A percentile compares a stretch with the other conserved stretches of the same genome.
Conservation (phyloP, 2,888 invertebrate species). For the Coecobrya sp. region DNA sequence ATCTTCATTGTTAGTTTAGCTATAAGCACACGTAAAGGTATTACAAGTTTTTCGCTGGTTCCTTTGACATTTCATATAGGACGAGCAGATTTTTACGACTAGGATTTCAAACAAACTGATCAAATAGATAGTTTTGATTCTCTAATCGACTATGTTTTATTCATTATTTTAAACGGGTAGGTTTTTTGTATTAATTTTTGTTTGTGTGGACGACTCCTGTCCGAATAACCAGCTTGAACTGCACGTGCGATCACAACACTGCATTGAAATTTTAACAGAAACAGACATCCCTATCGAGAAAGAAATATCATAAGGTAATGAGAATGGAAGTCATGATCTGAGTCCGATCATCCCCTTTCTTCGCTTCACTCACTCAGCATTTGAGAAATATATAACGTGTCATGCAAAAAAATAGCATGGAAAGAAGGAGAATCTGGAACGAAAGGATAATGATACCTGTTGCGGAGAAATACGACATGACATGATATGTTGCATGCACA, state of each 20-base stretch:
- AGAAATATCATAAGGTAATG: not conserved
- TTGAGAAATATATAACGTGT: not conserved
- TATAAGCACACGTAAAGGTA: not conserved
- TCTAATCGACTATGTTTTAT: not conserved
- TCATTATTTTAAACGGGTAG: not conserved
- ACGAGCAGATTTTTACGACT: too few species aligned
- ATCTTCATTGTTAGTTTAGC: not conserved
- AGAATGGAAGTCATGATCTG: not conserved
- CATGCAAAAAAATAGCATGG: slow-evolving; percentile 50
- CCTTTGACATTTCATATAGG: not conserved
- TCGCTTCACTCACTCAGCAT: not conserved
- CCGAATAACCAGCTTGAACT: not conserved
- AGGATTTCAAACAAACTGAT: too few species aligned
- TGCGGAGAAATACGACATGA: slow-evolving; percentile 55
- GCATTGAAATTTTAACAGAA: not conserved
- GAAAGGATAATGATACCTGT: slow-evolving; percentile 73
- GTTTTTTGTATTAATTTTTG: not conserved
- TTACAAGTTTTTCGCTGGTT: too few species aligned
- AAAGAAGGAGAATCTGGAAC: slow-evolving; percentile 48
- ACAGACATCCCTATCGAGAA: not conserved
- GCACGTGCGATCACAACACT: not conserved
- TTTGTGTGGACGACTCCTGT: not conserved
- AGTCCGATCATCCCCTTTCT: not conserved
- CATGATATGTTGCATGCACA: slow-evolving; percentile 71
- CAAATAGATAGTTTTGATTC: not conserved